Base-by-base conservation (phyloP, 2,797 vertebrate genomes). In the Phaenicophaeus curvirostris region DNA sequence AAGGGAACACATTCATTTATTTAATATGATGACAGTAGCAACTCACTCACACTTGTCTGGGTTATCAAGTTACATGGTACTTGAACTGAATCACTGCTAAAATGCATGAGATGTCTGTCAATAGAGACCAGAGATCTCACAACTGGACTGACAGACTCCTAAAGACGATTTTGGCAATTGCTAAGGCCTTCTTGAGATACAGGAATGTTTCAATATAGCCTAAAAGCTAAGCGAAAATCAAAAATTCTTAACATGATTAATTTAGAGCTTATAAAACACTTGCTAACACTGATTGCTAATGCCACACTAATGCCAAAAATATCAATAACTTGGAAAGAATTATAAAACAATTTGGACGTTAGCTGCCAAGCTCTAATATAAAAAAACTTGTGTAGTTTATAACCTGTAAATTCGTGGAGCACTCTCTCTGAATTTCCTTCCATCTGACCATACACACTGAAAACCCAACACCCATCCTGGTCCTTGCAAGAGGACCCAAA, bases 251-350 rank as follows among this genome's bases (percentile, higher is more conserved):
- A 53, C 53, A 28, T 69, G 41, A 84, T 39, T 84, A 79, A 81
- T 77, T 80, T 63, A 62, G 48, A 90, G 20, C 25, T 81, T 86
- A 76, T 48, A 46, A 87, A 92, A 53, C 63, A 41, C 67, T 80
- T 85, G 37, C 76, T n/a, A 75, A 91, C 35, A 48, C 51, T 41
- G 58, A 88, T 66, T 85, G 63, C 59, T 76, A 48, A 48, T 48
- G 46, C 46, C 46, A 48, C 11, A 24, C 46, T 48, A 95, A 79
- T 37, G 51, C 66, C n/a, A 87, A 89, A 96, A 91, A 1, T 54
- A 94, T 93, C 74, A 72, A 88, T 90, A 94, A 82, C 18, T 63
- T 82, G 41, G n/a, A 57, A 78, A 82, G 37, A 81, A 85, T 67
- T n/a, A 62, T 31, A 65, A 87, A 93, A 46, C 14, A 46, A 42